Base-by-base conservation (phyloP, 2,888 invertebrate species). In the Coremacera marginata region DNA sequence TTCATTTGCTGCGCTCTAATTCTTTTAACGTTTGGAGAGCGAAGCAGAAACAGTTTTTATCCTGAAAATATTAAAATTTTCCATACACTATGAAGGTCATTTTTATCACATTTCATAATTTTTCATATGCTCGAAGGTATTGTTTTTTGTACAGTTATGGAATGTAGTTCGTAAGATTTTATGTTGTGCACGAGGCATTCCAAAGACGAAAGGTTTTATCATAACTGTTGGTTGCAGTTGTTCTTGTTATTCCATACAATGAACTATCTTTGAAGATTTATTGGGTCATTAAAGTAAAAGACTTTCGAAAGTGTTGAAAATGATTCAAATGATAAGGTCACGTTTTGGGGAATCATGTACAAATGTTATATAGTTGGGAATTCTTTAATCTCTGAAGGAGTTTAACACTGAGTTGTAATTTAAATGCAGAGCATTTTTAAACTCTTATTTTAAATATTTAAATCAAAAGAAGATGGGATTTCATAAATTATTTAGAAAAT, bases 1-100 rank as follows among this genome's bases (percentile, higher is more conserved):
- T 55, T 74, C 70, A 76, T 78, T 52, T 80, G 78, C 78, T 81
- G 80, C 79, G 82, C 81, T 82, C 82, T 76, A 82, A 70, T 80
- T 83, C 78, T 79, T 74, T 77, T 4, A 75, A 77, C 75, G 52
- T 62, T 75, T 73, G 44, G 37, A 74, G 70, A 76, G 76, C 72
- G 16, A 31, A 16, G n/a, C 22, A 34, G 19, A 22, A 16, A 37
- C 34, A 11, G 11, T 37, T 19, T 0, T 37, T 9, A 37, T 37
- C 34, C 3, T 34, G n/a, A n/a, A 60, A 27, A 1, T 19, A 60
- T 19, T 25, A 60, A 27, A 27, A 27, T 60, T 60, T 60, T 19
- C 14, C 60, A 5, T 19, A 19, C 19, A 9, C 55, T 71, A 34
- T 25, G 57, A 71, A 71, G 71, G 71, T 57, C 71, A 71, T 57